Evolutionary conservation across 2,888 invertebrate species (phyloP).

Genomic region (Caenorhabditis uteleia): DNA sequence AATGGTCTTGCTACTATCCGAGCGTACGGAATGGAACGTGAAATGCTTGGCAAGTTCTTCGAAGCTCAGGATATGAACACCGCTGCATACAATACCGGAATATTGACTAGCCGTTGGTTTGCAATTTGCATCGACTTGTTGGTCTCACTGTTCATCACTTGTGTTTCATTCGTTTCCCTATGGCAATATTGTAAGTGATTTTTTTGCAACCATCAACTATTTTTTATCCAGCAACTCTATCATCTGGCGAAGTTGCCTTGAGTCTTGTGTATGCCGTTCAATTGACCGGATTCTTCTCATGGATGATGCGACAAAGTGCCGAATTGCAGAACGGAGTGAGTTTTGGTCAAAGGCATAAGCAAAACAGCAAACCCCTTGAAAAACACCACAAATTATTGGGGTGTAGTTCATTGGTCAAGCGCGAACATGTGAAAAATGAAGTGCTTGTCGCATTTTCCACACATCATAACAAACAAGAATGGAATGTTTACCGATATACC

Average conservation of each 20-base stretch:
- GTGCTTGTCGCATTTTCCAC: no score
- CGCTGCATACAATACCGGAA: slow-evolving; percentile 88
- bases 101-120: slow-evolving; percentile 88
- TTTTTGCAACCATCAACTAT: not conserved
- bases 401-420: slow-evolving; percentile 28
- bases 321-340: slow-evolving; percentile 75
- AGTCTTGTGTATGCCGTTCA: slow-evolving; percentile 65
- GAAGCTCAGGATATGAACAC: slow-evolving; percentile 79
- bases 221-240: slow-evolving; percentile 25
- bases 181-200: slow-evolving; percentile 43
- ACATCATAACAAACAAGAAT: no score
- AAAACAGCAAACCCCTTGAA: slow-evolving; percentile 9
- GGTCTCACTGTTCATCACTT: slow-evolving; percentile 83
- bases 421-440: no score
- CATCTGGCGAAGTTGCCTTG: slow-evolving; percentile 60
- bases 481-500: no score
- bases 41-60: slow-evolving; percentile 76
- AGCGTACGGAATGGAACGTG: slow-evolving; percentile 83
- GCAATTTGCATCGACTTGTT: slow-evolving; percentile 90
- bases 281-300: slow-evolving; percentile 83
- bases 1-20: slow-evolving; percentile 90
- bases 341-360: no score
- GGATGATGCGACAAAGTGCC: slow-evolving; percentile 89
- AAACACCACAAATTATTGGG: slow-evolving; percentile 25
- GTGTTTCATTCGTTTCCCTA: slow-evolving; percentile 86